Percentiles rank a stretch among this genome's conserved stretches.
phyloP scores from a whole-genome alignment of 2,797 vertebrate species.

The Podarcis siculus region DNA sequence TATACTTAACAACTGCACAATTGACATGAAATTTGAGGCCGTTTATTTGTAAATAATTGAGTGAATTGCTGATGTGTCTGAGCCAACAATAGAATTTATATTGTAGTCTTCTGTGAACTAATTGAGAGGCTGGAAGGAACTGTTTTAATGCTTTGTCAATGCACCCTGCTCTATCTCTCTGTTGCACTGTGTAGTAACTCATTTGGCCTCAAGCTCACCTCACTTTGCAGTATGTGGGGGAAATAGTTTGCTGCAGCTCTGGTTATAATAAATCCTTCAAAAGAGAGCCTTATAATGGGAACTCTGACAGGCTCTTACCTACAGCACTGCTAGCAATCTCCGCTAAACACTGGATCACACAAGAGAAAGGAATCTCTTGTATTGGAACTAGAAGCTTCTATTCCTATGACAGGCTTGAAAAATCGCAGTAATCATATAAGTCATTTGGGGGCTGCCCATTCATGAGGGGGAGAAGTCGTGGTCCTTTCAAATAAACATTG shows the following conservation, averaged over 20 bases:
- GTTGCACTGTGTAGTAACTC: not conserved
- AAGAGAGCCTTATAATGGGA: conserved; percentile 38
- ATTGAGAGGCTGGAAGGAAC: not conserved
- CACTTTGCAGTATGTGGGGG: not conserved
- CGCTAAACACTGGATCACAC: not conserved
- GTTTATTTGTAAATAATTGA: not conserved
- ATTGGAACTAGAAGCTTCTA: not conserved
- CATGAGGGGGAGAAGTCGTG: not conserved
- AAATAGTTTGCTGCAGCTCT: conserved; percentile 28
- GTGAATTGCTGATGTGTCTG: not conserved
- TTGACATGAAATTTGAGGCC: not conserved
- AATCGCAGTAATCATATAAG: conserved; percentile 30
- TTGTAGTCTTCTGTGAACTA: not conserved
- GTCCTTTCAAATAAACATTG: conserved; percentile 1
- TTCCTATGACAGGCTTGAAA: conserved; percentile 30
- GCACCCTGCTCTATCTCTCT: not conserved
- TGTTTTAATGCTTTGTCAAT: not conserved
- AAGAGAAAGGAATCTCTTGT: conserved; percentile 38
- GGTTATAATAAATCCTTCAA: conserved; percentile 24
- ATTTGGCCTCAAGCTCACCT: conserved; percentile 23
- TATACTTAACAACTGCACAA: not conserved
- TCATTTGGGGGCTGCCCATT: not conserved
- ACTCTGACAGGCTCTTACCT: conserved; percentile 28
- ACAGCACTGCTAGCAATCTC: not conserved
- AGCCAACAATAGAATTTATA: not conserved